These are phyloP conservation scores for Archips crataeganus DNA, from an alignment of 2,888 invertebrate species.

Conservation along the genomic window DNA sequence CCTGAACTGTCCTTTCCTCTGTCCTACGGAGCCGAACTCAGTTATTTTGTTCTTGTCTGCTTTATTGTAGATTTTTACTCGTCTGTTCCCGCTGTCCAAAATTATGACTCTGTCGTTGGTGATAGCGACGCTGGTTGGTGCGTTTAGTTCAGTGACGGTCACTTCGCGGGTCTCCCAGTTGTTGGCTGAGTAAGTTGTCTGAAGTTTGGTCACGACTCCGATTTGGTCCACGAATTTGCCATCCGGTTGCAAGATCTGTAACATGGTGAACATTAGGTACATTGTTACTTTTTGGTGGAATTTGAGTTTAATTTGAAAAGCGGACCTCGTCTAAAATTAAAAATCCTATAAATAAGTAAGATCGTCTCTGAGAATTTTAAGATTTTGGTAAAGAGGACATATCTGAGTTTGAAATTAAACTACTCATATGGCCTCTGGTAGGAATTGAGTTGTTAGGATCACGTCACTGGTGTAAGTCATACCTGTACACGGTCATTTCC, in stretches of 20 bases:
- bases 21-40: conserved; percentile 89
- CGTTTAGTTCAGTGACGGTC: conserved; percentile 86
- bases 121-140: conserved; percentile 90
- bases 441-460: too few species aligned
- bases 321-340: too few species aligned
- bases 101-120: conserved; percentile 83
- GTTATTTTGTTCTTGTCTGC: conserved; percentile 82
- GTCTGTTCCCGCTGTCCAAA: conserved; percentile 90
- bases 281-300: neutral
- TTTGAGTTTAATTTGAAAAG: too few species aligned
- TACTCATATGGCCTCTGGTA: too few species aligned
- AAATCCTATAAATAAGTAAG: too few species aligned
- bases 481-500: conserved; percentile 90
- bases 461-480: neutral
- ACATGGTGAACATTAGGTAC: conserved; percentile 28
- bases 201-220: conserved; percentile 79
- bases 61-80: conserved; percentile 87
- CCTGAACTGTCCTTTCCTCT: conserved; percentile 89
- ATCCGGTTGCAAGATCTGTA: conserved; percentile 81
- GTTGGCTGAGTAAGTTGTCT: conserved; percentile 59
- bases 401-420: too few species aligned
- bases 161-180: conserved; percentile 70
- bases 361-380: too few species aligned
- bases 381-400: too few species aligned
- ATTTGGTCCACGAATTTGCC: conserved; percentile 87